Evolutionary conservation across 2,888 invertebrate species (phyloP).

Genomic region (Labia minor): DNA sequence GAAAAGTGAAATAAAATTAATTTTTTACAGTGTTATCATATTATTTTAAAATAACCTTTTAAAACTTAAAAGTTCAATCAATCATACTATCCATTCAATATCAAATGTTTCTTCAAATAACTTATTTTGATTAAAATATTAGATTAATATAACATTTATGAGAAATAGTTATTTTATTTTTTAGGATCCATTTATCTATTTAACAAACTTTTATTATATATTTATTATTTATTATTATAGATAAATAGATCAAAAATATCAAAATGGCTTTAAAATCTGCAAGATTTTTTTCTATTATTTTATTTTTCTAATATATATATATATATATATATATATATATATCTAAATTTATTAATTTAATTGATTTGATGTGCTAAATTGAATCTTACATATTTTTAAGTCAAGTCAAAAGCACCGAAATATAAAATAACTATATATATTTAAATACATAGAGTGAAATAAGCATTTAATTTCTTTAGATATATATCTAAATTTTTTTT

Average conservation of each 20-base stretch:
- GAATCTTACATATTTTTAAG: slow-evolving; percentile 1
- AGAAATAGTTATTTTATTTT: neutral
- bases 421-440: slow-evolving; percentile 4
- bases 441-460: too few species aligned
- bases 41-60: neutral
- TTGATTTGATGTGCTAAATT: neutral
- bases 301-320: too few species aligned
- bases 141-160: neutral
- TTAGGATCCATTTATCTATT: neutral
- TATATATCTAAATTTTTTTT: neutral
- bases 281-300: neutral
- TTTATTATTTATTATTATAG: neutral
- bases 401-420: neutral
- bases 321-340: too few species aligned
- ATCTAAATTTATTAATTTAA: neutral
- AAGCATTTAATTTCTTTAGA: neutral
- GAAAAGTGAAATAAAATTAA: neutral
- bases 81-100: neutral
- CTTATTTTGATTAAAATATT: neutral
- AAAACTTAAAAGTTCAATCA: neutral
- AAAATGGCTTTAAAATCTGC: neutral
- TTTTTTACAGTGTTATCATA: neutral
- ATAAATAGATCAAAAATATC: neutral
- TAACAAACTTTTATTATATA: neutral
- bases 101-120: too few species aligned